These are phyloP conservation scores for Zosterops hypoxanthus DNA, from an alignment of 2,113 vertebrate genomes.

Conservation along the genomic window DNA sequence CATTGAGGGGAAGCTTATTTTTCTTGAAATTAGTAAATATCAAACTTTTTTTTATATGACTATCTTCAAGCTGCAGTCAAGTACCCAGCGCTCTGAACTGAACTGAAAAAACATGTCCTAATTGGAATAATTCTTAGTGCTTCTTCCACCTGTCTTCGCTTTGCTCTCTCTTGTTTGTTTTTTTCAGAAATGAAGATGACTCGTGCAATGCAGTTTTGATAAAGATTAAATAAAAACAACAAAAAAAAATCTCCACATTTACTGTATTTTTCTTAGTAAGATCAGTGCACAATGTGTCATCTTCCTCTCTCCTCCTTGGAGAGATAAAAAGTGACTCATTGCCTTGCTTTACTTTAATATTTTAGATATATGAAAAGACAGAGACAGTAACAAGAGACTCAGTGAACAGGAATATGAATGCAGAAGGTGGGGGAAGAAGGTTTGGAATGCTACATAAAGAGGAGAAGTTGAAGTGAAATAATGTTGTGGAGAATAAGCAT, in stretches of 20 bases:
- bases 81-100: neutral
- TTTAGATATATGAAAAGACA: conserved; percentile 40
- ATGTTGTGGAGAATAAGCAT: conserved; percentile 7
- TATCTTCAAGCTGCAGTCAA: neutral
- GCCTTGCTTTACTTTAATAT: conserved; percentile 50
- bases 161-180: neutral
- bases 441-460: neutral
- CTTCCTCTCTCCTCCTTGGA: conserved; percentile 44
- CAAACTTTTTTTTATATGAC: neutral
- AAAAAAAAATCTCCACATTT: neutral
- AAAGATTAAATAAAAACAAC: conserved; percentile 49
- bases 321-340: conserved; percentile 59
- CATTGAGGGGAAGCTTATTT: neutral
- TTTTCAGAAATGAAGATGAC: neutral
- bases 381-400: conserved; percentile 33
- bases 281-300: conserved; percentile 52
- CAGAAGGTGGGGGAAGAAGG: neutral
- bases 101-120: neutral
- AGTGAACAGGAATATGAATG: conserved; percentile 8
- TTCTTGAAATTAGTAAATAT: neutral
- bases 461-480: neutral
- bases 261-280: conserved; percentile 14
- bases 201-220: neutral
- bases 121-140: neutral
- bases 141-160: neutral